phyloP scores from a whole-genome alignment of 2,797 vertebrate genomes.

The Spinibarbus caldwelli region DNA sequence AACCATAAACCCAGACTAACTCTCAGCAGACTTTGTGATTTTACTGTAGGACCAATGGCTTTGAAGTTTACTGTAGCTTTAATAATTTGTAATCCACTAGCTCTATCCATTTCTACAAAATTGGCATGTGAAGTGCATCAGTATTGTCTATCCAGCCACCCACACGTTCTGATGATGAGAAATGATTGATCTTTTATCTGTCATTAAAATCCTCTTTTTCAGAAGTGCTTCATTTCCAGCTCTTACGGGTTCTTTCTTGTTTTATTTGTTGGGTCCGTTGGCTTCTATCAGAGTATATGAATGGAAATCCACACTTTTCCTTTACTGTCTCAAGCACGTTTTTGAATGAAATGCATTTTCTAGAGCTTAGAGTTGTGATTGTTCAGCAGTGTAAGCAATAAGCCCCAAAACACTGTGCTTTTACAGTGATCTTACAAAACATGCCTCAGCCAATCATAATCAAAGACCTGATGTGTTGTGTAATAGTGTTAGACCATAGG shows the following conservation, averaged over 20 bases:
- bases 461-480: too few relatives aligned
- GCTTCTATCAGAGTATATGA: neutral
- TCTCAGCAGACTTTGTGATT: neutral
- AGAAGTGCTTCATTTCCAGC: neutral
- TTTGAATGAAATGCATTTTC: too few relatives aligned
- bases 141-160: slow-evolving; percentile 7
- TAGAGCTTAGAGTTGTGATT: neutral
- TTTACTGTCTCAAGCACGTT: too few relatives aligned
- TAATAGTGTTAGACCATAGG: too few relatives aligned
- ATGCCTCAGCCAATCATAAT: too few relatives aligned
- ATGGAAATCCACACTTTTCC: neutral
- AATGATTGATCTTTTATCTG: neutral
- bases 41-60: neutral
- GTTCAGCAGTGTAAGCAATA: neutral
- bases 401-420: too few relatives aligned
- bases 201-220: slow-evolving; percentile 32
- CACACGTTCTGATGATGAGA: neutral
- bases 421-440: too few relatives aligned
- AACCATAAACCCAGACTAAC: neutral
- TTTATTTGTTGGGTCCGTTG: neutral
- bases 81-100: slow-evolving; percentile 8
- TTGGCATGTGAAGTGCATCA: neutral
- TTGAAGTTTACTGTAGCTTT: neutral
- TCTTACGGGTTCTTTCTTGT: neutral
- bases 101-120: neutral